These are phyloP conservation scores for Coluber constrictor DNA, from an alignment of 2,797 vertebrate genomes.

Conservation along the genomic window DNA sequence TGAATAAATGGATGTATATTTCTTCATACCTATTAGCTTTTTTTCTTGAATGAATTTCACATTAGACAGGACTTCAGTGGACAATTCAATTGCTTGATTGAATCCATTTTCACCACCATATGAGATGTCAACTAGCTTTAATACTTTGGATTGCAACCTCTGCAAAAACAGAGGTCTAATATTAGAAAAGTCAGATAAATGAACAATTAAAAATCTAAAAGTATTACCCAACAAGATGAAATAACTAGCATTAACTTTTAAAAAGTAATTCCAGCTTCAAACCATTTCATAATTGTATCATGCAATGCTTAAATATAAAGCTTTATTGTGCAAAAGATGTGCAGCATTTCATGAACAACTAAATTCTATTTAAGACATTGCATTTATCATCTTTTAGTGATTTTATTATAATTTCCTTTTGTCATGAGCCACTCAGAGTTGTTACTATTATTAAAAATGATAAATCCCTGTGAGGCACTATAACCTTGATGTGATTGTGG, in stretches of 20 bases:
- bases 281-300: not conserved
- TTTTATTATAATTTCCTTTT: not conserved
- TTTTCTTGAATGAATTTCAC: constrained; percentile 99
- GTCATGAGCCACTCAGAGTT: not conserved
- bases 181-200: not conserved
- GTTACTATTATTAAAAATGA: not conserved
- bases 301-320: not conserved
- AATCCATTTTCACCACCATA: constrained; percentile 99
- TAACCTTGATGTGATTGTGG: not conserved
- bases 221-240: not conserved
- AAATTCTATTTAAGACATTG: not conserved
- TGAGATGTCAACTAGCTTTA: constrained; percentile 98
- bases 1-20: not conserved
- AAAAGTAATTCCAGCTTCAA: not conserved
- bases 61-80: constrained; percentile 97
- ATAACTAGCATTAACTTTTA: not conserved
- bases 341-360: not conserved
- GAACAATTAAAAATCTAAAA: not conserved
- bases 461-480: not conserved
- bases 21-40: constrained; percentile 91
- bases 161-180: constrained; percentile 40
- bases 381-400: not conserved
- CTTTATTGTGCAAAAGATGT: not conserved
- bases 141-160: constrained; percentile 96
- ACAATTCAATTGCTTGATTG: constrained; percentile 98